phyloP scores from a whole-genome alignment of 2,113 vertebrate genomes.

The Harpagus bidentatus region DNA sequence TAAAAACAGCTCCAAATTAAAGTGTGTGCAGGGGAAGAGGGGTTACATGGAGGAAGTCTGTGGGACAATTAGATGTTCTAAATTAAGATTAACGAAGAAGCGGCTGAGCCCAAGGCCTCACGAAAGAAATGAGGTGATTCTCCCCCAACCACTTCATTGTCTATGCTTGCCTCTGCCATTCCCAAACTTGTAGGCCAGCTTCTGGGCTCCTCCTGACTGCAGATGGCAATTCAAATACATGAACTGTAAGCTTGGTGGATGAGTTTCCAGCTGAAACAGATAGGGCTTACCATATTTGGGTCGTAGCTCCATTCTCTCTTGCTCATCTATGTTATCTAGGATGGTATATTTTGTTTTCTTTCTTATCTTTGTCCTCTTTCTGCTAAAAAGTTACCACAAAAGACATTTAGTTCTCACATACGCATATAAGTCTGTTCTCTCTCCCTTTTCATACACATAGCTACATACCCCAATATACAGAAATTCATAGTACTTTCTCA shows the following conservation, averaged over 20 bases:
- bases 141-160: neutral
- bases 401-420: neutral
- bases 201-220: neutral
- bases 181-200: neutral
- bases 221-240: neutral
- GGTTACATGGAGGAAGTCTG: neutral
- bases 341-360: conserved; percentile 91
- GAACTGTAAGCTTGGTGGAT: neutral
- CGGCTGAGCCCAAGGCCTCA: neutral
- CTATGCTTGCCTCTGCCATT: neutral
- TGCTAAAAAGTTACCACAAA: conserved; percentile 61
- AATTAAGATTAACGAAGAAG: neutral
- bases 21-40: neutral
- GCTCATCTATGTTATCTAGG: conserved; percentile 90
- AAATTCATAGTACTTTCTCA: neutral
- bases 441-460: neutral
- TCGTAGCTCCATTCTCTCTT: conserved; percentile 87
- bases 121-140: neutral
- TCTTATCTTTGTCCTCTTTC: conserved; percentile 82
- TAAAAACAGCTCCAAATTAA: neutral
- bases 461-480: neutral
- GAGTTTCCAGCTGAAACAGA: neutral
- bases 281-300: conserved; percentile 82
- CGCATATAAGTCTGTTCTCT: neutral
- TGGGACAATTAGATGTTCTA: neutral